phyloP scores from a whole-genome alignment of 1,140 invertebrate species.

The Ectropis grisescens region DNA sequence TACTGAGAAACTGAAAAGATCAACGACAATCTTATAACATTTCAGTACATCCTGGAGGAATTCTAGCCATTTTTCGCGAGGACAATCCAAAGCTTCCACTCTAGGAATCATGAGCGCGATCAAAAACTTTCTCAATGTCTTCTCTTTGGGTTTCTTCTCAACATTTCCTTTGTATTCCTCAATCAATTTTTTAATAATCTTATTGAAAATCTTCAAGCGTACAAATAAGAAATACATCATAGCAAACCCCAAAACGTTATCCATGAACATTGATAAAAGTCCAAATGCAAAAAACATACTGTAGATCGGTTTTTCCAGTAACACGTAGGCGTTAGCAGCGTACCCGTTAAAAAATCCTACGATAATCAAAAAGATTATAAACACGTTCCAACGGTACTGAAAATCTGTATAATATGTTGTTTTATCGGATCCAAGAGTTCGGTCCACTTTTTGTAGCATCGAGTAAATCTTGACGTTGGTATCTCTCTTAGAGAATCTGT shows the following conservation, averaged over 20 bases:
- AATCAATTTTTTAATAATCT: neutral
- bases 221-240: slow-evolving; percentile 1
- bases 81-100: too few relatives aligned
- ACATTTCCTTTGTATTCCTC: too few relatives aligned
- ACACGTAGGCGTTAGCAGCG: neutral
- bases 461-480: slow-evolving; percentile 1
- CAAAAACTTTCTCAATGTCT: too few relatives aligned
- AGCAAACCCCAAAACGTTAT: slow-evolving; percentile 5
- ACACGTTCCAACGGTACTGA: neutral
- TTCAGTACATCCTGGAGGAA: slow-evolving; percentile 3
- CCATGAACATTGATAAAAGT: slow-evolving; percentile 5
- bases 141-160: too few relatives aligned
- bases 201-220: slow-evolving; percentile 2
- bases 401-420: neutral
- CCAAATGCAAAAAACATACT: slow-evolving; percentile 3
- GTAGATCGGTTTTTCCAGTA: slow-evolving; percentile 2
- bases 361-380: neutral
- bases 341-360: slow-evolving; percentile 2
- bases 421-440: neutral
- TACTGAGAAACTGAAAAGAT: slow-evolving; percentile 8
- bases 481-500: neutral
- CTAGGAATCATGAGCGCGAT: too few relatives aligned
- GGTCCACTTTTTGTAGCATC: slow-evolving; percentile 6
- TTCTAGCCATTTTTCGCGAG: too few relatives aligned
- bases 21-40: slow-evolving; percentile 3